Percentiles rank a stretch among this genome's conserved stretches.
phyloP scores from a whole-genome alignment of 2,113 vertebrate genomes.

The Peromyscus polionotus region DNA sequence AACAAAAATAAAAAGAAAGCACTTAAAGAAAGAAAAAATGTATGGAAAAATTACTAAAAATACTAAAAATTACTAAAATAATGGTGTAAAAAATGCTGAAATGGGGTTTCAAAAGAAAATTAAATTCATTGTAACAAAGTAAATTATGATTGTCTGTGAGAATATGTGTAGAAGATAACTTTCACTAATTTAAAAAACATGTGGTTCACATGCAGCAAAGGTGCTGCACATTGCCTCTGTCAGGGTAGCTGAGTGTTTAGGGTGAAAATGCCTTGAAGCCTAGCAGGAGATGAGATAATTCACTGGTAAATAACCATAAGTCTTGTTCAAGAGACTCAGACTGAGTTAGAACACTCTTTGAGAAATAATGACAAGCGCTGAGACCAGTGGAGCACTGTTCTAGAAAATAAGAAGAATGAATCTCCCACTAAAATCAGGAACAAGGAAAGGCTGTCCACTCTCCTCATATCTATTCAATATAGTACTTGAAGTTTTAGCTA shows the following conservation, averaged over 20 bases:
- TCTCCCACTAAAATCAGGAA: background rate
- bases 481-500: too few species aligned
- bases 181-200: constrained; percentile 41
- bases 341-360: constrained; percentile 35
- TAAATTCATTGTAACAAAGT: constrained; percentile 51
- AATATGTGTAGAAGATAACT: background rate
- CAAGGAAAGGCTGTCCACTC: too few species aligned
- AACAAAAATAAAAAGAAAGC: constrained; percentile 58
- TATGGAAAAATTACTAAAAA: background rate
- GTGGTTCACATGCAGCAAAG: background rate
- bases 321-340: constrained; percentile 62
- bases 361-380: constrained; percentile 69
- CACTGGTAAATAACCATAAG: constrained; percentile 65
- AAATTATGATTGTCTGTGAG: constrained; percentile 60
- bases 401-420: constrained; percentile 45
- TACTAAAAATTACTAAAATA: background rate
- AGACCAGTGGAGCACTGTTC: constrained; percentile 55
- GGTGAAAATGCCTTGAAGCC: constrained; percentile 57
- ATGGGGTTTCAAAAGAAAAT: constrained; percentile 40
- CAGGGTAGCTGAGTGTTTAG: constrained; percentile 61
- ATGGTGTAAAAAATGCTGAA: constrained; percentile 26
- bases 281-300: constrained; percentile 70
- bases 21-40: background rate
- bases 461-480: too few species aligned
- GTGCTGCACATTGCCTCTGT: constrained; percentile 48